A percentile compares a stretch with the other conserved stretches of the same genome.
Evolutionary conservation across 2,113 vertebrate species (phyloP).

Genomic region (Oncorhynchus keta): DNA sequence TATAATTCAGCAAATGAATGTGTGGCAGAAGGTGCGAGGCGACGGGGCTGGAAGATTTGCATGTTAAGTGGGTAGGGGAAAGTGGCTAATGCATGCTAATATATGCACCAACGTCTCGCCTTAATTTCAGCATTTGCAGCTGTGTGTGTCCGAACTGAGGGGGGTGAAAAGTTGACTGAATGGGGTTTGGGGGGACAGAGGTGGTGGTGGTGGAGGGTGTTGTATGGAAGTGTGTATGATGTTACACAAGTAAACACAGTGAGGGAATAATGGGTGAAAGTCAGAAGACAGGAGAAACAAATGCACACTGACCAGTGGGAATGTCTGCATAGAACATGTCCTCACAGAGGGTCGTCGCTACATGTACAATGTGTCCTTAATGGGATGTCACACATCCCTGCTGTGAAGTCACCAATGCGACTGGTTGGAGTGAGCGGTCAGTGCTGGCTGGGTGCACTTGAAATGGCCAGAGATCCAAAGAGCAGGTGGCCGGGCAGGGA

Average conservation of each 20-base stretch:
- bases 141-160: constrained; percentile 88
- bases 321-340: constrained; percentile 35
- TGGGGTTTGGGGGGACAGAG: constrained; percentile 67
- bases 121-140: constrained; percentile 99
- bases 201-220: constrained; percentile 33
- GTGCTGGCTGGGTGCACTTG: constrained; percentile 15
- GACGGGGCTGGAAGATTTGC: constrained; percentile 99
- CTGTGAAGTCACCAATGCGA: constrained; percentile 31
- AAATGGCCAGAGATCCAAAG: constrained; percentile 26
- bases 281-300: constrained; percentile 46
- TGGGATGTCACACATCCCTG: constrained; percentile 26
- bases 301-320: constrained; percentile 36
- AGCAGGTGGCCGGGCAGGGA: constrained; percentile 8
- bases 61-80: constrained; percentile 99
- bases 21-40: constrained; percentile 99
- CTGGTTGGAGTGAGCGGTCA: constrained; percentile 41
- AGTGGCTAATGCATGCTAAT: constrained; percentile 99
- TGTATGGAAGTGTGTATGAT: constrained; percentile 30
- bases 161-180: constrained; percentile 97
- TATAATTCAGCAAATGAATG: constrained; percentile 99
- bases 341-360: constrained; percentile 23
- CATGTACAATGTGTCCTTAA: not conserved
- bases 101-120: constrained; percentile 97
- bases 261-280: not conserved
- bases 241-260: not conserved